These are phyloP conservation scores for Oscheius sp. DNA, from an alignment of 2,888 invertebrate species.

Conservation along the genomic window DNA sequence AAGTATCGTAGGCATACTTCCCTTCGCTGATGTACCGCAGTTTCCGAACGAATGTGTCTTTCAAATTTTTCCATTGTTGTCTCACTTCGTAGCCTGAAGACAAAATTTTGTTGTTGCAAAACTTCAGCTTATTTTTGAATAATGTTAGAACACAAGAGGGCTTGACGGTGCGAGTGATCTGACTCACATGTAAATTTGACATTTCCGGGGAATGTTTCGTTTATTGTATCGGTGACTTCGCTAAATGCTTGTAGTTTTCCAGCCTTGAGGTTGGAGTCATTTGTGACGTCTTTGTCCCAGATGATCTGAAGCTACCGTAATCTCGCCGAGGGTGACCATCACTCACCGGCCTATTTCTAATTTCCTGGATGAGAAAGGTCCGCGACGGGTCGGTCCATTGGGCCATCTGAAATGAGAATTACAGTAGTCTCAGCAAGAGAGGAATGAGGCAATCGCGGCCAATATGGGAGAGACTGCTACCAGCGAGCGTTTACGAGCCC, in stretches of 20 bases:
- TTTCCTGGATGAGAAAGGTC: constrained; percentile 43
- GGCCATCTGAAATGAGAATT: constrained; percentile 42
- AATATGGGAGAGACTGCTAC: too few species aligned
- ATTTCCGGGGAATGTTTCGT: constrained; percentile 21
- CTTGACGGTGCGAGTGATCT: neutral
- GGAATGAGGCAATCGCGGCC: too few species aligned
- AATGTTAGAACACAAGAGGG: too few species aligned
- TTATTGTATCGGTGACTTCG: constrained; percentile 22
- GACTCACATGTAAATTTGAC: constrained; percentile 26
- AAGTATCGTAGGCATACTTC: constrained; percentile 50
- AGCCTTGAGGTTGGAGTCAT: constrained; percentile 19
- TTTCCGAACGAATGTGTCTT: constrained; percentile 57
- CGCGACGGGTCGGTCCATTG: constrained; percentile 55
- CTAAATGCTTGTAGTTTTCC: constrained; percentile 27
- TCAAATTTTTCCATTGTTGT: constrained; percentile 59
- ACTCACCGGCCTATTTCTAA: constrained; percentile 23
- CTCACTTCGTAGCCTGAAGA: constrained; percentile 50
- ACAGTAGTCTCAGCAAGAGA: too few species aligned
- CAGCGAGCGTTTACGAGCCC: too few species aligned
- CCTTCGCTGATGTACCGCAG: constrained; percentile 55
- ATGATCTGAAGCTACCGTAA: constrained; percentile 11
- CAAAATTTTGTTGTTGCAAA: too few species aligned
- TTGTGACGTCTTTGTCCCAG: constrained; percentile 26
- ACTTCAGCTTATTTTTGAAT: too few species aligned
- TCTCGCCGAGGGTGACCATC: neutral